phyloP scores from a whole-genome alignment of 2,113 vertebrate genomes.

The Alectura lathami region DNA sequence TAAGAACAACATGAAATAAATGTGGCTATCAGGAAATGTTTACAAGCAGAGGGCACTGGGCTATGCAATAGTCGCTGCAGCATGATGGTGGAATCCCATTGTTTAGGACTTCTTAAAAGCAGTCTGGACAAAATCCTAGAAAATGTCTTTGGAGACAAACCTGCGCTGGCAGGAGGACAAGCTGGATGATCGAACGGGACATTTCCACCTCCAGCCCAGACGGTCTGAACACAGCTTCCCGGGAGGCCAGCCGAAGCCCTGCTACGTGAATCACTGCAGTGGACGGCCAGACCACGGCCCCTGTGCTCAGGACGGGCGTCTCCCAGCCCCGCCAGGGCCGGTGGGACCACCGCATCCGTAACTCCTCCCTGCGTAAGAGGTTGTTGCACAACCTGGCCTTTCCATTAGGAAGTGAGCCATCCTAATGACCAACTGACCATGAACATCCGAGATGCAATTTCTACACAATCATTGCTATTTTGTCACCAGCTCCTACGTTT shows the following conservation, averaged over 20 bases:
- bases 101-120: not conserved
- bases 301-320: not conserved
- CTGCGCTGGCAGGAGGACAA: not conserved
- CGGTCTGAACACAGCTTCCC: not conserved
- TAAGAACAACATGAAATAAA: not conserved
- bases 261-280: not conserved
- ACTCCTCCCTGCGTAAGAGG: not conserved
- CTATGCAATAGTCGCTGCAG: not conserved
- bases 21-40: not conserved
- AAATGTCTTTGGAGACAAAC: constrained; percentile 42
- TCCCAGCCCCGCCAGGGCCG: not conserved
- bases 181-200: not conserved
- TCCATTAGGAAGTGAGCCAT: constrained; percentile 36
- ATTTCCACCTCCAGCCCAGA: not conserved
- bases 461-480: not conserved
- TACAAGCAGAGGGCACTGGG: rapidly evolving
- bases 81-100: not conserved
- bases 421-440: not conserved
- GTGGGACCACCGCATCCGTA: not conserved
- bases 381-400: constrained; percentile 19
- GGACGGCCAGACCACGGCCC: not conserved
- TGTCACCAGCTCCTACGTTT: not conserved
- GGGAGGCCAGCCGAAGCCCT: not conserved
- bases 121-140: constrained; percentile 38
- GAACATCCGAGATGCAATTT: not conserved